Base-by-base conservation (phyloP, 2,888 invertebrate species). In the Leuctra nigra region DNA sequence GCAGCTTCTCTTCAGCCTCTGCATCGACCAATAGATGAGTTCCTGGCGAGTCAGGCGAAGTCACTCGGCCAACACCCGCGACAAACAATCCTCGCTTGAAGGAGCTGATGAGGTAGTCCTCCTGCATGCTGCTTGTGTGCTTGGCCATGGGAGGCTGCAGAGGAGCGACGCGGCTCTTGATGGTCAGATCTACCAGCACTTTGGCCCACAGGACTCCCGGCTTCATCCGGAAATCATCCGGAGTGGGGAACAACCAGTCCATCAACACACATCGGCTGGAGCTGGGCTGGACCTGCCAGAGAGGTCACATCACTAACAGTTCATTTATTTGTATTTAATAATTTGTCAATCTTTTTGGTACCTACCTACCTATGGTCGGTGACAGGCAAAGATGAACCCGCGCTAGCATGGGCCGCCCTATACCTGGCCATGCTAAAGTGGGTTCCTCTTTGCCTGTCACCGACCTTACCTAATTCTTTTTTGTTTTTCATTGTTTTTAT, bases 71-170 rank as follows among this genome's bases (percentile, higher is more conserved):
- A 20, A 2, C 20, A 38, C 9, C 50, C 14, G 13, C 14, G 9
- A 33, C 18, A 24, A 25, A 41, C 24, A 56, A 39, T 2, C 29
- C 52, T n/a, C 20, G 20, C 39, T 56, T 52, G 44, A 56, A 56
- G 11, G 41, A 35, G 18, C 52, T 56, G 11, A 41, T 13, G 18
- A 38, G 14, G 38, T 52, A 52, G 7, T 39, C 56, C 16, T 56
- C 50, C 35, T 7, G 6, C 29, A n/a, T n/a, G n/a, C n/a, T n/a
- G 7, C 29, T 11, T 11, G 29, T 6, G 6, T 11, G n/a, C n/a
- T n/a, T n/a, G 7, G 6, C 29, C 29, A 29, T 6, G 29, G 7
- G 11, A 6, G 29, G 7, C 29, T 11, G 7, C 29, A 6, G 7
- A 11, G 29, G 11, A 4, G 13, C 23, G 4, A 39, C 29, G 6